Evolutionary conservation across 2,797 vertebrate genomes (phyloP), one percentile per base, ranked within the genome.

Genomic region (Sebastes hubbsi): DNA sequence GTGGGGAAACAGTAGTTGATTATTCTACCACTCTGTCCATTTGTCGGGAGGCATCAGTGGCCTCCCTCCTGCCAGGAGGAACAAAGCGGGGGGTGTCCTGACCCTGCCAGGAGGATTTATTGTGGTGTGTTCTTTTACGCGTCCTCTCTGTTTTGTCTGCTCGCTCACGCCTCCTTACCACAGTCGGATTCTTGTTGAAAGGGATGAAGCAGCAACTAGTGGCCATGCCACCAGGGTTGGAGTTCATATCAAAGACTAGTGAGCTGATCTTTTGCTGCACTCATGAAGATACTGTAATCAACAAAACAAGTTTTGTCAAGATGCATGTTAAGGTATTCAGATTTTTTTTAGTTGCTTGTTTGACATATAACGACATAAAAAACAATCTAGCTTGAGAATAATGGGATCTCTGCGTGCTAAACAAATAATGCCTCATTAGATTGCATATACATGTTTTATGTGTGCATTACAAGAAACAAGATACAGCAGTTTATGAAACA

Each of bases 11-110:
- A 88, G 84, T 88, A 88, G 90, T 89, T 92, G 85, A 94, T 93
- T 93, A 91, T 92, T 89, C 88, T 85, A 84, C 79, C 81, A 78
- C 89, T 91, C 85, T 85, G 90, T 90, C 88, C 88, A 90, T 95
- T 95, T 93, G 91, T 92, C 64, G 72, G 76, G 70, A 81, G 75
- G 88, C 93, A 84, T 92, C 87, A 87, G 88, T 75, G 83, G 72
- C 81, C 82, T 83, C 88, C 87, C 92, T 90, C 92, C 91, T 71
- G 87, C 88, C 56, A 83, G 82, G 88, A 91, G 78, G 77, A 89
- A 93, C 91, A 93, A 91, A 91, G 88, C 85, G 56, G 74, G 89
- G 87, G 87, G 85, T 88, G 88, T 92, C 86, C 67, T 63, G 82
- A 91, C 82, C 93, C 85, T 83, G 85, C 81, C 34, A 77, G 84